Base-by-base conservation (phyloP, 2,113 vertebrate genomes). In the Narcine bancroftii region DNA sequence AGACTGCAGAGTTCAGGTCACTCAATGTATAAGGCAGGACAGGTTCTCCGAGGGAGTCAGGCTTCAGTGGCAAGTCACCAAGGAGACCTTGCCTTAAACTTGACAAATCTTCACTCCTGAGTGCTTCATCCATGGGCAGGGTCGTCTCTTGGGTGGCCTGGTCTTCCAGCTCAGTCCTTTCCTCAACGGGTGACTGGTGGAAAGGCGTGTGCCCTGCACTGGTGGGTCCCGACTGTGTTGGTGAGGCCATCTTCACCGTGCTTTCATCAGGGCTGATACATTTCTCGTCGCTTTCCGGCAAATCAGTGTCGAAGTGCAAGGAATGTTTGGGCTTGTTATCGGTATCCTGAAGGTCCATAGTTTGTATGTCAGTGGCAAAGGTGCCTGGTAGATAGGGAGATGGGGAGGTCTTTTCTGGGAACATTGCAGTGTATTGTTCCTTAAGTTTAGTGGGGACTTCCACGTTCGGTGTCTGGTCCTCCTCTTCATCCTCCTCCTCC, bases 191-290 rank as follows among this genome's bases (percentile, higher is more conserved):
- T 36, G 99, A 99, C 94, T 98, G 97, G 93, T 97, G 97, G 92
- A 97, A 96, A 45, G 98, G 98, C 3, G 98, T 98, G 92, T 98
- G 97, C 50, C 97, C 96, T 87, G 97, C 97, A 94, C 98, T 99
- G 0, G 98, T 98, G n/a, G 97, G 97, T 42, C 97, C 97, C 26
- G 98, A 99, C 6, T 96, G 97, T 13, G 97, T 97, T 50, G 98
- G 98, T 83, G 98, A 99, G 13, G 98, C 97, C 96, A 99, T 97
- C 94, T 97, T 99, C 93, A 99, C 96, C 0, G 98, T 99, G 94
- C 98, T 99, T 63, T 99, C 98, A 0, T 99, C 99, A 0, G 98
- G 98, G 93, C 98, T 99, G 66, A 95, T 92, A 94, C 98, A 99
- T 92, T 97, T 96, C 10, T 99, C 98, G 71, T 99, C 98, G 1